Conservation (phyloP, 2,113 vertebrate genomes). For the Cyphomyrus discorhynchus region DNA sequence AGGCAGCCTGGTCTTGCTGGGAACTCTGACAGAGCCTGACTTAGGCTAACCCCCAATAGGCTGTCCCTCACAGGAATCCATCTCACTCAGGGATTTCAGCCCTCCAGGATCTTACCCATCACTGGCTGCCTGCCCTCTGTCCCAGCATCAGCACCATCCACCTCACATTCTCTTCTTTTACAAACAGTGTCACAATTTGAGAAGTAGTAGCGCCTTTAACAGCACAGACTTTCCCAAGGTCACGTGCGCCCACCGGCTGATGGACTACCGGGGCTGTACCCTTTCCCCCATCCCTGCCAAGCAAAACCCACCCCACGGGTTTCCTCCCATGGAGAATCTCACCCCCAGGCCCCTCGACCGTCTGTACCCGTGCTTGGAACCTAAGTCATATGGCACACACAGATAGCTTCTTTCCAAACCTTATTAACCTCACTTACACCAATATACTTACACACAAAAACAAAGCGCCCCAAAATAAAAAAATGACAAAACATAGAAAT, state of each 20-base stretch:
- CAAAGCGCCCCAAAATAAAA: too few species aligned
- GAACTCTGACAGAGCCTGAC: background rate
- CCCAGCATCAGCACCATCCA: background rate
- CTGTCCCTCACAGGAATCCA: background rate
- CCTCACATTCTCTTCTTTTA: background rate
- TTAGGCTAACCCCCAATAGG: background rate
- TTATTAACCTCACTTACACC: too few species aligned
- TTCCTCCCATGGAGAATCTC: background rate
- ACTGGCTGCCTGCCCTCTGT: background rate
- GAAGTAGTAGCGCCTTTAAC: background rate
- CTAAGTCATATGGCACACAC: too few species aligned
- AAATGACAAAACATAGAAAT: too few species aligned
- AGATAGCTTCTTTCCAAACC: too few species aligned
- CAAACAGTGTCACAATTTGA: background rate
- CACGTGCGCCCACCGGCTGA: background rate
- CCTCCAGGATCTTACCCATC: background rate
- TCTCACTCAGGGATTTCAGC: background rate
- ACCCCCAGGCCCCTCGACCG: too few species aligned
- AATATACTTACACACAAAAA: too few species aligned
- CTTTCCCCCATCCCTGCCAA: background rate
- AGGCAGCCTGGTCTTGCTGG: background rate
- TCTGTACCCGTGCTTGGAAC: too few species aligned
- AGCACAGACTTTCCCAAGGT: background rate
- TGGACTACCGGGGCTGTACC: background rate
- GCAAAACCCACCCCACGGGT: background rate